A percentile compares a stretch with the other conserved stretches of the same genome.
phyloP scores from a whole-genome alignment of 2,797 vertebrate genomes.

The Notoglanidium macrostoma region DNA sequence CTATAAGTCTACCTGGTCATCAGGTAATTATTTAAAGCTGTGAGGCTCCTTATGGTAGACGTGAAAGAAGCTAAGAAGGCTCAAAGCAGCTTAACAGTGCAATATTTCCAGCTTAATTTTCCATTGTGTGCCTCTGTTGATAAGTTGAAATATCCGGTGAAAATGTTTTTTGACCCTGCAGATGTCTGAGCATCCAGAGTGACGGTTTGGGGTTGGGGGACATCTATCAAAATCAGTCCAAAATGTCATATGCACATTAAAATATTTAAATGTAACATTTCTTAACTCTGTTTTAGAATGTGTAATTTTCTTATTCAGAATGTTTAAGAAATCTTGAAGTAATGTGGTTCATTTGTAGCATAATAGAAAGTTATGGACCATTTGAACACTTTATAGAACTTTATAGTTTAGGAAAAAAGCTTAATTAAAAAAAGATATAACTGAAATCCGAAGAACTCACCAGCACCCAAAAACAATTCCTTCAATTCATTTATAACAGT shows the following conservation, averaged over 20 bases:
- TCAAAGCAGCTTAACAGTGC: conserved; percentile 28
- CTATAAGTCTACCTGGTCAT: neutral
- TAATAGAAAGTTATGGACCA: conserved; percentile 14
- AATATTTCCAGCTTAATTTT: neutral
- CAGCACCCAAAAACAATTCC: neutral
- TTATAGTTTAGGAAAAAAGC: neutral
- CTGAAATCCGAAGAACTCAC: neutral
- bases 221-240: neutral
- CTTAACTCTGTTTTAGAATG: neutral
- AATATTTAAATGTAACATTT: neutral
- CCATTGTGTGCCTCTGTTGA: neutral
- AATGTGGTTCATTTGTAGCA: conserved; percentile 28
- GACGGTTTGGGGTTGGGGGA: too few relatives aligned
- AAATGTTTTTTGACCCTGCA: neutral
- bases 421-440: neutral
- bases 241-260: neutral
- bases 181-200: neutral
- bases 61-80: conserved; percentile 8
- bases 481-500: neutral
- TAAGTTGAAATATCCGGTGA: neutral
- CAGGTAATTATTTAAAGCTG: neutral
- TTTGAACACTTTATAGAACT: conserved; percentile 9
- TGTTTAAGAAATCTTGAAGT: conserved; percentile 15
- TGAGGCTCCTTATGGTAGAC: neutral
- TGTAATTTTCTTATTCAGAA: neutral